A percentile compares a stretch with the other conserved stretches of the same genome.
Evolutionary conservation across 1,140 invertebrate species (phyloP).

Genomic region (Stratiolaelaps scimitus): DNA sequence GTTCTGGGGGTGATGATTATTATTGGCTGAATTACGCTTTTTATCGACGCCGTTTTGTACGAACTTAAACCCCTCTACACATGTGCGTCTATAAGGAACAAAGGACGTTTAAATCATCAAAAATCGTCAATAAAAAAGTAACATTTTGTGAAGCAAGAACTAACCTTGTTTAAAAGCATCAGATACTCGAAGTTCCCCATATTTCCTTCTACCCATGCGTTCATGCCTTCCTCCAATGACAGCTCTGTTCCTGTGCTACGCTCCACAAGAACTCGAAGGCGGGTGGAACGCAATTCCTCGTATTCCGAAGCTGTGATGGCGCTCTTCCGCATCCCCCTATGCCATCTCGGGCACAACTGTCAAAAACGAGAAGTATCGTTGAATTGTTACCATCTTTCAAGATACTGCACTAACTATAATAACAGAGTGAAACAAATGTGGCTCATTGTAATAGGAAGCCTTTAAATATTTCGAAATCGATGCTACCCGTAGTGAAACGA

Average conservation of each 20-base stretch:
- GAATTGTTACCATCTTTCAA: not conserved
- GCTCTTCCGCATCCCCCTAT: not conserved
- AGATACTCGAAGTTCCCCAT: slow-evolving; percentile 87
- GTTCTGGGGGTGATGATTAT: not conserved
- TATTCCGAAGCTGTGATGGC: not conserved
- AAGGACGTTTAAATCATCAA: not conserved
- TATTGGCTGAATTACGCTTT: too few relatives aligned
- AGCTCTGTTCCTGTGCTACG: not conserved
- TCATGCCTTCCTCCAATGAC: slow-evolving; percentile 34
- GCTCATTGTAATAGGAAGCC: too few relatives aligned
- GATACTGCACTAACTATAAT: not conserved
- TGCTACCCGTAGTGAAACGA: too few relatives aligned
- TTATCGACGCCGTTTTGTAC: slow-evolving; percentile 3
- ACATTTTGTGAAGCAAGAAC: slow-evolving; percentile 37
- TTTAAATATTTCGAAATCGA: too few relatives aligned
- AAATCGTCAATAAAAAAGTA: not conserved
- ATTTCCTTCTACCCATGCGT: slow-evolving; percentile 64
- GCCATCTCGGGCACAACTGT: slow-evolving; percentile 9
- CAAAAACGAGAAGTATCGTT: not conserved
- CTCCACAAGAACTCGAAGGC: not conserved
- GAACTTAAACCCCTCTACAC: not conserved
- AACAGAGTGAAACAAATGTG: too few relatives aligned
- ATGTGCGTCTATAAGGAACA: not conserved
- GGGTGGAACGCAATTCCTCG: not conserved
- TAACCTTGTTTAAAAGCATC: slow-evolving; percentile 60